A percentile compares a stretch with the other conserved stretches of the same genome.
phyloP scores from a whole-genome alignment of 2,797 vertebrate genomes.

The Tenualosa thibaudeaui region DNA sequence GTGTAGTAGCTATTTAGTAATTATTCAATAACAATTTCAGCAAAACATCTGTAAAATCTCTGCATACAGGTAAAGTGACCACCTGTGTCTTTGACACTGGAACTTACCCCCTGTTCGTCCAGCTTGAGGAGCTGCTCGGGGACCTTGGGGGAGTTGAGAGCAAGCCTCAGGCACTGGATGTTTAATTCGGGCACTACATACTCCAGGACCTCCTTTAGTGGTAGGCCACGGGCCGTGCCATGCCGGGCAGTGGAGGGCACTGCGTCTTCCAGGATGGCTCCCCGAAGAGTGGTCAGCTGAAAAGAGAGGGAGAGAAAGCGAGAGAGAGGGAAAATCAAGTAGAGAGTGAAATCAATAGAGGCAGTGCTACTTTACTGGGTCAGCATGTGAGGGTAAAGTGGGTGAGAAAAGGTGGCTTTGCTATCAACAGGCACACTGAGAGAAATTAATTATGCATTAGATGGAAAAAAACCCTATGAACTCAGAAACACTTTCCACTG shows the following conservation, averaged over 20 bases:
- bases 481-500: background rate
- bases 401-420: background rate
- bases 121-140: conserved; percentile 92
- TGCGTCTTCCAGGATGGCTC: conserved; percentile 94
- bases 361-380: background rate
- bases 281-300: conserved; percentile 91
- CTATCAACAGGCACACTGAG: background rate
- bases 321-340: background rate
- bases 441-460: background rate
- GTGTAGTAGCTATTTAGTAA: too few relatives aligned
- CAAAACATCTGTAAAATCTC: too few relatives aligned
- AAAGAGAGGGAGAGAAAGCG: background rate
- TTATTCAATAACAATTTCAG: too few relatives aligned
- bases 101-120: conserved; percentile 95
- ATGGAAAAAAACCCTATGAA: background rate
- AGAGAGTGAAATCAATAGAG: conserved; percentile 1
- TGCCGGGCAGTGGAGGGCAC: conserved; percentile 93
- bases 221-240: conserved; percentile 89
- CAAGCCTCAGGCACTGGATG: conserved; percentile 88
- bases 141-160: conserved; percentile 88
- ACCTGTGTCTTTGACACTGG: background rate
- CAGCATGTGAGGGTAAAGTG: background rate
- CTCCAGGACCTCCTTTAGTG: conserved; percentile 94
- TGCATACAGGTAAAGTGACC: background rate
- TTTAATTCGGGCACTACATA: conserved; percentile 93